Percentiles rank a stretch among this genome's conserved stretches.
Evolutionary conservation across 2,797 vertebrate species (phyloP).

Genomic region (Labroides dimidiatus): DNA sequence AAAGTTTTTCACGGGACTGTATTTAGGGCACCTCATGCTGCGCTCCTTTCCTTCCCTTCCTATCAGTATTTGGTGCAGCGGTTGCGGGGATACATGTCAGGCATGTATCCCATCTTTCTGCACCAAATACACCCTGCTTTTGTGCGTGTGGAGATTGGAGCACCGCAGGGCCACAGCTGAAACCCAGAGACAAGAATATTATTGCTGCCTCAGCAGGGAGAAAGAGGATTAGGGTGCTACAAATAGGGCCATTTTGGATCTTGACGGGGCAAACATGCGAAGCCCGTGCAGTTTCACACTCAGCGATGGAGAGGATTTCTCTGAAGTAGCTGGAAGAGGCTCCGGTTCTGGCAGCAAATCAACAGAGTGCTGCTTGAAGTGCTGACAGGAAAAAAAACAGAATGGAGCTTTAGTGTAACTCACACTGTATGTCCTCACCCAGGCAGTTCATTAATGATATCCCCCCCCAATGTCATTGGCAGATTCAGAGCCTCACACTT

Average conservation of each 20-base stretch:
- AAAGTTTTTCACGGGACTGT: constrained; percentile 61
- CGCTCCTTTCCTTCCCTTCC: constrained; percentile 50
- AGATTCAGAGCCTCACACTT: constrained; percentile 53
- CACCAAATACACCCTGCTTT: constrained; percentile 57
- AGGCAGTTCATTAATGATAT: constrained; percentile 57
- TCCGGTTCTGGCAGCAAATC: constrained; percentile 47
- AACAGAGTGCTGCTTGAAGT: constrained; percentile 52
- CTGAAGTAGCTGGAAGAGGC: constrained; percentile 56
- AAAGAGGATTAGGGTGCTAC: constrained; percentile 78
- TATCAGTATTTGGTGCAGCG: constrained; percentile 28
- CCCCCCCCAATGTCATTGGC: constrained; percentile 44
- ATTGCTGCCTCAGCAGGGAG: constrained; percentile 77
- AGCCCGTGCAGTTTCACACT: constrained; percentile 50
- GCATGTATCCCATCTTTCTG: constrained; percentile 40
- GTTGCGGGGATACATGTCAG: constrained; percentile 43
- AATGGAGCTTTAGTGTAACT: constrained; percentile 63
- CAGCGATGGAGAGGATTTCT: constrained; percentile 58
- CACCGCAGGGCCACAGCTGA: constrained; percentile 69
- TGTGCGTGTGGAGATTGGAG: constrained; percentile 55
- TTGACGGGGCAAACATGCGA: constrained; percentile 62
- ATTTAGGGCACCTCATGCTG: constrained; percentile 74
- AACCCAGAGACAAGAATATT: constrained; percentile 77
- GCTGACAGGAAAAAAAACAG: constrained; percentile 58
- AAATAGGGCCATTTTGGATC: constrained; percentile 71
- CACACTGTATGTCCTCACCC: constrained; percentile 56